Evolutionary conservation across 2,113 vertebrate genomes (phyloP), one percentile per base, ranked within the genome.

Genomic region (Elephantulus edwardii): DNA sequence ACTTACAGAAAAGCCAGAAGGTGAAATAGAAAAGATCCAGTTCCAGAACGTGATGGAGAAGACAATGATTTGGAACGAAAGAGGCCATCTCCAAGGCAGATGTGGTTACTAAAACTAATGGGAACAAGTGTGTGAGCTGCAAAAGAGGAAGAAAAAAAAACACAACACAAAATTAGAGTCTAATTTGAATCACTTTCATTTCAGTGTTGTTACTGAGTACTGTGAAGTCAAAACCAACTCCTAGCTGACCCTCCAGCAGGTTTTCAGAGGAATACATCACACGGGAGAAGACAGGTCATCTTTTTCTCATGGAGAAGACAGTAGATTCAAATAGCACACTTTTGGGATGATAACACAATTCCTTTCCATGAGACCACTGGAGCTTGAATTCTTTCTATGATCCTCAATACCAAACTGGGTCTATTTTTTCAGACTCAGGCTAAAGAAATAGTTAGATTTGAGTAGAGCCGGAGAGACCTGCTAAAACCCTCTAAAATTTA

Each of bases 131-230:
- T 14, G 9, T 56, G 48, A 68, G 28, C n/a, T n/a, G 78, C 50
- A 79, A 88, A 66, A 26, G 26, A 26, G 42, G n/a, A n/a, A n/a
- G n/a, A n/a, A n/a, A n/a, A n/a, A 50, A 52, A 52, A 82, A 11
- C 16, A n/a, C 56, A 60, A 54, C 62, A 62, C 54, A 64, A 42
- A 77, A 48, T 13, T 74, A 79, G 48, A 5, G 11, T 33, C 22
- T 26, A 87, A 85, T 78, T 50, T 94, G 87, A 96, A 94, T 79
- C 44, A 60, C 33, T 84, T 90, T 72, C 71, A 93, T 86, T 80
- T 92, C 83, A 78, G 28, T 77, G 4, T 60, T 14, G 28, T 56
- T 35, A 81, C 91, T 92, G 91, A n/a, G n/a, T n/a, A n/a, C n/a
- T n/a, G n/a, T n/a, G n/a, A n/a, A n/a, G n/a, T n/a, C n/a, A n/a